Conservation (phyloP, 2,113 vertebrate species). For the Helogale parvula region DNA sequence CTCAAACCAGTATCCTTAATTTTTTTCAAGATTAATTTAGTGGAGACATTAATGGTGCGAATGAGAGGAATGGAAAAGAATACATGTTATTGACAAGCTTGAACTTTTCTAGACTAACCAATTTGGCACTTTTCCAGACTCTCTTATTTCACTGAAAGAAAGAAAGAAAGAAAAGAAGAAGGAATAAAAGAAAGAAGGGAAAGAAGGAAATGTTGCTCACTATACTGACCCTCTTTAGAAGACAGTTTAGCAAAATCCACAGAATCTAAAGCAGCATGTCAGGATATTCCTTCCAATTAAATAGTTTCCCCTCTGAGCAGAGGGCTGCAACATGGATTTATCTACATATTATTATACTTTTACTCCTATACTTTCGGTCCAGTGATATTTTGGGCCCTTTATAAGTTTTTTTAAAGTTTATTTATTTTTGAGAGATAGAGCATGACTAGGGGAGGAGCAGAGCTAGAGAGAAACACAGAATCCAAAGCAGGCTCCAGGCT, state of each 20-base stretch:
- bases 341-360: background rate
- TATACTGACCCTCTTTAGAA: background rate
- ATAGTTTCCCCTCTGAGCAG: background rate
- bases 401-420: too few relatives aligned
- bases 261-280: background rate
- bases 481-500: too few relatives aligned
- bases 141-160: background rate
- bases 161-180: conserved; percentile 45
- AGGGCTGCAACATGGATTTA: background rate
- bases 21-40: background rate
- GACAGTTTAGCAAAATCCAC: background rate
- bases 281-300: background rate
- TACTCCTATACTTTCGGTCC: rapidly evolving
- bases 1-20: background rate
- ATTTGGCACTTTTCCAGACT: background rate
- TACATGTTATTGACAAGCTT: background rate
- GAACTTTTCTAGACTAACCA: background rate
- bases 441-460: too few relatives aligned
- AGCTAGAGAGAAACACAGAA: too few relatives aligned
- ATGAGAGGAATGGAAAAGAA: background rate
- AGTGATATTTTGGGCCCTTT: background rate
- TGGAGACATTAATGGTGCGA: background rate
- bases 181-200: background rate
- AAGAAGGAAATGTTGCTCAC: background rate
- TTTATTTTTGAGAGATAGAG: too few relatives aligned